Conservation (phyloP, 2,797 vertebrate species). For the Alauda arvensis region DNA sequence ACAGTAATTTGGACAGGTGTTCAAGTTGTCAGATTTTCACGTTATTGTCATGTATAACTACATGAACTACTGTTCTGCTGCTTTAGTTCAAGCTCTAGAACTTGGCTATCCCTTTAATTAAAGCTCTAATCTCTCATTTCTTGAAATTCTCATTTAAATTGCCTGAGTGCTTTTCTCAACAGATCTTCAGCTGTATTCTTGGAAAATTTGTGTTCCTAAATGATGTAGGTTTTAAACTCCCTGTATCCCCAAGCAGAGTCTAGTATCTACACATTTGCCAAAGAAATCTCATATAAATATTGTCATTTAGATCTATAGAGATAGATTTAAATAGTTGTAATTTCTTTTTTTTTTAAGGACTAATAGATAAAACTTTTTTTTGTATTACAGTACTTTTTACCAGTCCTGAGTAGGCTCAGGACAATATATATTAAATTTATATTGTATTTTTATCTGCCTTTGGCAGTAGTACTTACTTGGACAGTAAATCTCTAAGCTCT, state of each 20-base stretch:
- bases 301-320: neutral
- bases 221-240: conserved; percentile 21
- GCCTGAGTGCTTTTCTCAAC: conserved; percentile 27
- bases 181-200: conserved; percentile 35
- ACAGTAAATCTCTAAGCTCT: neutral
- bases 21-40: conserved; percentile 33
- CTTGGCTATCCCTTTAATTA: conserved; percentile 50
- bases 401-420: neutral
- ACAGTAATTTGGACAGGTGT: conserved; percentile 57
- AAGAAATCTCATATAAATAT: neutral
- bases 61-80: conserved; percentile 26
- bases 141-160: conserved; percentile 65
- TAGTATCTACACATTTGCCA: neutral
- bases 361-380: neutral
- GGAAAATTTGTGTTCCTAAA: conserved; percentile 27
- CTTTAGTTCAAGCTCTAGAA: conserved; percentile 6
- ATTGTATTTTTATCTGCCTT: neutral
- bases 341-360: neutral
- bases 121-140: conserved; percentile 9
- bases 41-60: conserved; percentile 49
- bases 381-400: neutral
- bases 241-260: neutral
- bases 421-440: neutral
- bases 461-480: neutral
- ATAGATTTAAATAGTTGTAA: neutral